Evolutionary conservation across 2,797 vertebrate genomes (phyloP), one percentile per base, ranked within the genome.

Genomic region (Lemur catta): DNA sequence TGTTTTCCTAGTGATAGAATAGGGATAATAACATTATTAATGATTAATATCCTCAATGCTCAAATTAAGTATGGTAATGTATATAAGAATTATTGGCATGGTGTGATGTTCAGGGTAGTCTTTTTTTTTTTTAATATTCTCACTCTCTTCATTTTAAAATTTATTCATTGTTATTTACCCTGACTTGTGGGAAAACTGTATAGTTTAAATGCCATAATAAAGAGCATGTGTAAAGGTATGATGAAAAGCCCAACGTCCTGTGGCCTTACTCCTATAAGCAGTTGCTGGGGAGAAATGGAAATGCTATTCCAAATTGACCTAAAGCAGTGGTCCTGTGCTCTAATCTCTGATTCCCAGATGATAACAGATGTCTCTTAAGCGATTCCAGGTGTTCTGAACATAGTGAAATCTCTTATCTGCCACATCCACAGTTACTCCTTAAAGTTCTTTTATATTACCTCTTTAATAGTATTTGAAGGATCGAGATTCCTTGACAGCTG

Each of bases 321-420:
- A 76, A 94, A 48, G 84, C 80, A 91, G 76, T 96, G 96, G 93
- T 96, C 96, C 86, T 61, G 61, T 78, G 84, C 96, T 97, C 97
- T 98, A 95, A 97, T 97, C 98, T 98, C 98, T 98, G 98, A 98
- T 98, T 98, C 98, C 97, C 98, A 98, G 98, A 98, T 98, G 98
- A 98, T 98, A 98, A 97, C 98, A 98, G 97, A 98, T 98, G 98
- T 98, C 98, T 98, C 98, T 98, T 98, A 98, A 98, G 98, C 98
- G 98, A 98, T 98, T 98, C 98, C 98, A 98, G 98, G 98, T 98
- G 98, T 98, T 98, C 98, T 97, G 98, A 98, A 97, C 98, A 97
- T 97, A 97, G 98, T 92, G 96, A 96, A 98, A 98, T 98, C 98
- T 98, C 98, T 96, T 98, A 98, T 98, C 98, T 98, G 97, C 97